phyloP scores from a whole-genome alignment of 2,888 invertebrate genomes.

The Tortricodes alternella region DNA sequence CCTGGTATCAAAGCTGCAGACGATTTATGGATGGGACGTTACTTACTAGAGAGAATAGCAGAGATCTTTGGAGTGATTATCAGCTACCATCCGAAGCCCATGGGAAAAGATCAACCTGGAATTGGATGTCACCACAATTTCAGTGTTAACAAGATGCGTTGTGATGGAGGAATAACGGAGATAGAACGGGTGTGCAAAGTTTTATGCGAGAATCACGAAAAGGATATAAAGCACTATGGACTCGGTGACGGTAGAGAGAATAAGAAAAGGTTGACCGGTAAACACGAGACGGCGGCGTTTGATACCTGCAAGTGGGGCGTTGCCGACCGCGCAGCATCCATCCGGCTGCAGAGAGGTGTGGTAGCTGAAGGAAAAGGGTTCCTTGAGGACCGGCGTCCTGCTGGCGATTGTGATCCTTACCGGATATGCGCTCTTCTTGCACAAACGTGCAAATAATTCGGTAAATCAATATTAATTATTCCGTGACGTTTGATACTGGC shows the following conservation, averaged over 20 bases:
- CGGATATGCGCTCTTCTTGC: slow-evolving; percentile 76
- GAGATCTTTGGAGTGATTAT: slow-evolving; percentile 91
- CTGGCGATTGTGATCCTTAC: slow-evolving; percentile 96
- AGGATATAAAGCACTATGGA: slow-evolving; percentile 96
- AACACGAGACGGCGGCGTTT: slow-evolving; percentile 96
- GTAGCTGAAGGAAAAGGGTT: slow-evolving; percentile 94
- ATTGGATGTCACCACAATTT: slow-evolving; percentile 95
- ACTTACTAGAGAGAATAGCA: slow-evolving; percentile 90
- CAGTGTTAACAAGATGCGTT: slow-evolving; percentile 92
- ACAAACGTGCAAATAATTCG: slow-evolving; percentile 49
- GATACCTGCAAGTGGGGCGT: slow-evolving; percentile 93
- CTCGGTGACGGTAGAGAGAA: slow-evolving; percentile 95
- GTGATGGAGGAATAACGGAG: slow-evolving; percentile 85
- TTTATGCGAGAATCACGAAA: slow-evolving; percentile 64
- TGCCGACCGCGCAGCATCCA: slow-evolving; percentile 95
- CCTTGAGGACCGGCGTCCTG: slow-evolving; percentile 95
- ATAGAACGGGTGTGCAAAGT: slow-evolving; percentile 96
- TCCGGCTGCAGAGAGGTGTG: slow-evolving; percentile 95
- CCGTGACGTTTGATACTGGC: neutral
- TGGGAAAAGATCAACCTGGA: slow-evolving; percentile 92
- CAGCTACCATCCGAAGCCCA: slow-evolving; percentile 87
- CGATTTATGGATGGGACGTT: slow-evolving; percentile 93
- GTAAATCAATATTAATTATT: neutral
- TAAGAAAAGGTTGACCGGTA: slow-evolving; percentile 95
- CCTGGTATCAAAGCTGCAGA: slow-evolving; percentile 92